phyloP scores from a whole-genome alignment of 2,888 invertebrate genomes.

The Mechanitis mazaeus region DNA sequence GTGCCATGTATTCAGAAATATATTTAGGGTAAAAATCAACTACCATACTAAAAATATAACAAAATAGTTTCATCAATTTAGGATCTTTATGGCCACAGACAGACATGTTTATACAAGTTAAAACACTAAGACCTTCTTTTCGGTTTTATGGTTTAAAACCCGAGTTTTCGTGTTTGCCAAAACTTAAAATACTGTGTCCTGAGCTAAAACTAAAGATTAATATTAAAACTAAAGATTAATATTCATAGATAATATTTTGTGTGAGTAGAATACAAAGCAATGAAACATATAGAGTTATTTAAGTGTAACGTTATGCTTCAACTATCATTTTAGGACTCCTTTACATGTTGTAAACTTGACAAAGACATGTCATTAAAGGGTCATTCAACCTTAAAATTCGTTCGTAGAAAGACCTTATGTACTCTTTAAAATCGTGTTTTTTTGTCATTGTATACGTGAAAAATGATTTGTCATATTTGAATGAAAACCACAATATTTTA shows the following conservation, averaged over 20 bases:
- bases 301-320: constrained; percentile 1
- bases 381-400: constrained; percentile 1
- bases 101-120: too few relatives aligned
- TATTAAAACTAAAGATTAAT: neutral
- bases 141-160: too few relatives aligned
- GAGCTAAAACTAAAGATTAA: neutral
- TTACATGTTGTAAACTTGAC: constrained; percentile 1
- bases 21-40: too few relatives aligned
- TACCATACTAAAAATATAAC: too few relatives aligned
- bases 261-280: constrained; percentile 1
- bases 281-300: neutral
- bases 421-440: neutral
- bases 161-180: neutral
- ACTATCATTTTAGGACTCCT: neutral
- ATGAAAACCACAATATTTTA: too few relatives aligned
- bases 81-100: too few relatives aligned
- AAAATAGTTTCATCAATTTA: too few relatives aligned
- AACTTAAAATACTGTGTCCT: neutral
- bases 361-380: constrained; percentile 3
- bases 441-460: too few relatives aligned
- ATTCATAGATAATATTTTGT: neutral
- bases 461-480: too few relatives aligned
- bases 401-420: neutral
- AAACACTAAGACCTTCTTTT: too few relatives aligned
- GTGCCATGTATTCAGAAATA: too few relatives aligned